phyloP scores from a whole-genome alignment of 1,140 invertebrate species.

The Neodiprion virginianus region DNA sequence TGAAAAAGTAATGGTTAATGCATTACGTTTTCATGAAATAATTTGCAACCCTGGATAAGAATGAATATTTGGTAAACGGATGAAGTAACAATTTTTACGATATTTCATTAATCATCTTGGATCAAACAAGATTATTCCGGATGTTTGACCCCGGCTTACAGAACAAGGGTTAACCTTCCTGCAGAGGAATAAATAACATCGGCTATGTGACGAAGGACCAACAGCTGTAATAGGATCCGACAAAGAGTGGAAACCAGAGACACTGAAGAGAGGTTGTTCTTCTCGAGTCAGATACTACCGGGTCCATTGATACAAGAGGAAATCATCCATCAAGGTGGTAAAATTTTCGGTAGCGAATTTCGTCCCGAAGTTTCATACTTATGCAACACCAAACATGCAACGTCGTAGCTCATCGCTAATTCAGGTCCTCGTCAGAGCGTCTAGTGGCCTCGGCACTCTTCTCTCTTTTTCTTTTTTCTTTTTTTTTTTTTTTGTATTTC shows the following conservation, averaged over 20 bases:
- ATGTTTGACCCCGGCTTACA: too few relatives aligned
- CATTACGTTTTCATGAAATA: too few relatives aligned
- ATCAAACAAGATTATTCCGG: too few relatives aligned
- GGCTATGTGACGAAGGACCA: neutral
- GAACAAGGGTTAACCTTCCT: too few relatives aligned
- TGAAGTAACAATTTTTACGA: too few relatives aligned
- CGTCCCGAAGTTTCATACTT: neutral
- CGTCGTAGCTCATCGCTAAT: conserved; percentile 49
- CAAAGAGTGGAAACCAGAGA: neutral
- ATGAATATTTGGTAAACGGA: too few relatives aligned
- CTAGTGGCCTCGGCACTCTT: conserved; percentile 24
- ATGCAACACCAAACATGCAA: neutral
- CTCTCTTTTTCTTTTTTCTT: neutral
- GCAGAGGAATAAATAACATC: too few relatives aligned
- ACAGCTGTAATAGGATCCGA: neutral
- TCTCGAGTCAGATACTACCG: neutral
- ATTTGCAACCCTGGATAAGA: too few relatives aligned
- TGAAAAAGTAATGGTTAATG: too few relatives aligned
- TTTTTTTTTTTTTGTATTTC: neutral
- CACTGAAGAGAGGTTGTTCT: neutral
- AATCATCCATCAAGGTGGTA: neutral
- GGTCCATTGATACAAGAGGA: neutral
- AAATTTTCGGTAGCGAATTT: neutral
- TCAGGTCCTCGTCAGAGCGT: conserved; percentile 50
- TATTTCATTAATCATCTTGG: too few relatives aligned